Percentiles rank a stretch among this genome's conserved stretches.
phyloP scores from a whole-genome alignment of 1,140 invertebrate genomes.

The Ooceraea biroi region DNA sequence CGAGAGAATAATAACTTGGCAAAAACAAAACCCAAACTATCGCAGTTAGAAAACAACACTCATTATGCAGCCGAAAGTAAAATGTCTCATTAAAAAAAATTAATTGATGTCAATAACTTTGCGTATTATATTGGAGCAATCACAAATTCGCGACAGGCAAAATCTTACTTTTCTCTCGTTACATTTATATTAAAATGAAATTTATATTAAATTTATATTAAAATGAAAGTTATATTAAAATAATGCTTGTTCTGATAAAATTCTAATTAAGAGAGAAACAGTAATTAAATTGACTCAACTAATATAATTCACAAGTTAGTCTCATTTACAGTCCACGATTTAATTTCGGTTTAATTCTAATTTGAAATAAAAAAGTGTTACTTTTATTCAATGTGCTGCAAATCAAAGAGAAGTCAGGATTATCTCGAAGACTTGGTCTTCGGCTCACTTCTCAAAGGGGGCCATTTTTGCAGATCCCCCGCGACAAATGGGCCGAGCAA shows the following conservation, averaged over 20 bases:
- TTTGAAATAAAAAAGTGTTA: background rate
- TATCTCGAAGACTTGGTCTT: constrained; percentile 17
- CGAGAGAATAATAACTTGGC: constrained; percentile 17
- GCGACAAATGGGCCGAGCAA: constrained; percentile 42
- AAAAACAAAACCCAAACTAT: constrained; percentile 25
- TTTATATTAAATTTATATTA: too few relatives aligned
- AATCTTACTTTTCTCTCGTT: too few relatives aligned
- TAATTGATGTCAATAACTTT: background rate
- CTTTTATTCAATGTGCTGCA: background rate
- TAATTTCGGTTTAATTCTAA: constrained; percentile 1
- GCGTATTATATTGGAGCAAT: too few relatives aligned
- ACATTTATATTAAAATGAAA: too few relatives aligned
- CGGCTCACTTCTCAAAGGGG: constrained; percentile 4
- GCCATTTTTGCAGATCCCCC: constrained; percentile 32
- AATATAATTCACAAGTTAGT: too few relatives aligned
- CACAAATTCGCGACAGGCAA: too few relatives aligned
- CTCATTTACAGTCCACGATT: background rate
- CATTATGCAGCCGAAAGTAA: background rate
- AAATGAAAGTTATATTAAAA: too few relatives aligned
- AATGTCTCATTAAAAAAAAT: background rate
- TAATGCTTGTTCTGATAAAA: background rate
- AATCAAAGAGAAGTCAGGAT: background rate
- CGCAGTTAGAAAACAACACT: background rate
- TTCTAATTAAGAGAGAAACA: background rate
- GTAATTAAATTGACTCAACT: background rate